These are phyloP conservation scores for Aphelenchoides fujianensis DNA, from an alignment of 1,140 invertebrate genomes.

Conservation along the genomic window DNA sequence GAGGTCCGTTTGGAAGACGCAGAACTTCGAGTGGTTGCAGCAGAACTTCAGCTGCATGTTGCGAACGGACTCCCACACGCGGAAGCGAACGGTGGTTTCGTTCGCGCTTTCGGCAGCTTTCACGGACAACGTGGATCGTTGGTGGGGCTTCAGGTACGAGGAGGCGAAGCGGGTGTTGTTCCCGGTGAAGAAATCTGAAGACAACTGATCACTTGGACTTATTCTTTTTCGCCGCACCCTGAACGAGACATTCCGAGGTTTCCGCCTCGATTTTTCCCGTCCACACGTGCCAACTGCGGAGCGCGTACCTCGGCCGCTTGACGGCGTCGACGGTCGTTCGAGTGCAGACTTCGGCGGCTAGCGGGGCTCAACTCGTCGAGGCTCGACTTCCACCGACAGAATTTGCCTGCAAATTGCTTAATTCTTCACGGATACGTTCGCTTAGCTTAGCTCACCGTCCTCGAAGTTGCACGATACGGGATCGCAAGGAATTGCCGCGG, in stretches of 20 bases:
- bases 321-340: neutral
- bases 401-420: neutral
- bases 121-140: constrained; percentile 41
- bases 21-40: constrained; percentile 41
- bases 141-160: constrained; percentile 41
- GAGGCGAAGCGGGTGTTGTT: constrained; percentile 51
- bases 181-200: constrained; percentile 38
- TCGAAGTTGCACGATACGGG: constrained; percentile 24
- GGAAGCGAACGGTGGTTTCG: constrained; percentile 37
- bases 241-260: neutral
- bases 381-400: constrained; percentile 23
- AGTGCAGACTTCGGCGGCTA: constrained; percentile 16
- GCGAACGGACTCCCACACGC: constrained; percentile 48
- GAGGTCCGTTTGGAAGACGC: constrained; percentile 49
- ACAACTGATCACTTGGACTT: too few species aligned
- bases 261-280: neutral
- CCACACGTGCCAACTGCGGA: neutral
- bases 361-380: constrained; percentile 15
- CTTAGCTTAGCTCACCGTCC: constrained; percentile 12
- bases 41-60: constrained; percentile 46
- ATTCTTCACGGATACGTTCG: too few species aligned
- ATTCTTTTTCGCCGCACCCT: too few species aligned
- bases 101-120: constrained; percentile 32
- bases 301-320: neutral
- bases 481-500: neutral